Evolutionary conservation across 1,140 invertebrate species (phyloP), one percentile per base, ranked within the genome.

Genomic region (Orius laevigatus): DNA sequence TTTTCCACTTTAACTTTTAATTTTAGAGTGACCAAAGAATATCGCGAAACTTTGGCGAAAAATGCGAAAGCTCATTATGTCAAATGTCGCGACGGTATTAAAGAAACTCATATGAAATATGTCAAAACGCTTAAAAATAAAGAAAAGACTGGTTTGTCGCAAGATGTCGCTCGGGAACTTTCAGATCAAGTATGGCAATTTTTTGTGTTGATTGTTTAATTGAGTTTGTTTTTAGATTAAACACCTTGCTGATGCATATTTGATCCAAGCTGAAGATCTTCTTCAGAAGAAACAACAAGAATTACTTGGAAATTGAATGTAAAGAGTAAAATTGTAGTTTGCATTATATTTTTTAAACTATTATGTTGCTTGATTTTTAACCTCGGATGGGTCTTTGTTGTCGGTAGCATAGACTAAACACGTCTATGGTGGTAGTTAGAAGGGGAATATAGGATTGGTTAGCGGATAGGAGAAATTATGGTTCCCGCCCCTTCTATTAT

Each of bases 11-110:
- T 51, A 53, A 51, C 53, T 58, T 54, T 61, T 46, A n/a, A 59
- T 60, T 66, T 45, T 56, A 84, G 80, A 65, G 78, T 95, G 0
- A 94, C 91, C 3, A 85, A 82, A 60, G 91, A 95, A 65, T 81
- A 94, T 60, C 70, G 91, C 57, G 89, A 94, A 68, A 71, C 69
- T 39, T 67, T 95, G 38, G 75, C 81, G 0, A 93, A 91, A 67
- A 85, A 78, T 70, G 88, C 89, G 0, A 93, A 92, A 66, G 61
- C 68, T 0, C 58, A 91, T 34, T 88, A 79, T 56, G 74, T 82
- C 2, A 87, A 85, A 64, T 81, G 79, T 51, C 77, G 80, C 57
- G 81, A 87, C 61, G 61, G 67, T 3, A 68, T 94, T n/a, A 79
- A 79, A 63, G 74, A 83, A 53, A 65, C 84, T 3, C 81, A 90